Evolutionary conservation across 2,113 vertebrate genomes (phyloP).

Genomic region (human): DNA sequence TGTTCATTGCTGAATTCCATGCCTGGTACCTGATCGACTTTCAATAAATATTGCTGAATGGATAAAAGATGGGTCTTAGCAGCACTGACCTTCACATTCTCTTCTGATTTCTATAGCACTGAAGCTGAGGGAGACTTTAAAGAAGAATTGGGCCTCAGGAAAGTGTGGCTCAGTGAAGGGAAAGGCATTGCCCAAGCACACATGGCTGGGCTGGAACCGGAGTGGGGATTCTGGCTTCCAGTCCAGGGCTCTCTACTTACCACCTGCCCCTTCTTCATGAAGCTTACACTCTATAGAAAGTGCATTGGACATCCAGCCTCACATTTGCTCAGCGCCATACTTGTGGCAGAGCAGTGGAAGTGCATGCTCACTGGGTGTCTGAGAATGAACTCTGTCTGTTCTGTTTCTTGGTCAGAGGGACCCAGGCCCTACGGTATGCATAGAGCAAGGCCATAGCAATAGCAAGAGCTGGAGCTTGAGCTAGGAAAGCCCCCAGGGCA

Average conservation of each 20-base stretch:
- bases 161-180: not conserved
- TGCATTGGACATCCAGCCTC: not conserved
- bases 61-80: not conserved
- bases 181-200: not conserved
- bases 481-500: not conserved
- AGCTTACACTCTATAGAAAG: not conserved
- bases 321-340: rapidly evolving
- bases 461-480: rapidly evolving
- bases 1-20: not conserved
- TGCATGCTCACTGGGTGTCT: not conserved
- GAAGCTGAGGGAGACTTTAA: not conserved
- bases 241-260: too few relatives aligned
- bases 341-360: rapidly evolving
- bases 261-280: rapidly evolving
- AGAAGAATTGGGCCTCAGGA: not conserved
- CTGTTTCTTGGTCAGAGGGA: not conserved
- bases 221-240: too few relatives aligned
- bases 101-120: not conserved
- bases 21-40: not conserved
- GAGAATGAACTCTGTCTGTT: rapidly evolving
- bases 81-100: not conserved
- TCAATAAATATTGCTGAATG: not conserved
- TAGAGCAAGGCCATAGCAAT: rapidly evolving
- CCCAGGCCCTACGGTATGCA: not conserved
- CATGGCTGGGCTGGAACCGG: rapidly evolving